Percentiles rank a stretch among this genome's conserved stretches.
Evolutionary conservation across 2,888 invertebrate genomes (phyloP).

Genomic region (Yponomeuta cagnagella): DNA sequence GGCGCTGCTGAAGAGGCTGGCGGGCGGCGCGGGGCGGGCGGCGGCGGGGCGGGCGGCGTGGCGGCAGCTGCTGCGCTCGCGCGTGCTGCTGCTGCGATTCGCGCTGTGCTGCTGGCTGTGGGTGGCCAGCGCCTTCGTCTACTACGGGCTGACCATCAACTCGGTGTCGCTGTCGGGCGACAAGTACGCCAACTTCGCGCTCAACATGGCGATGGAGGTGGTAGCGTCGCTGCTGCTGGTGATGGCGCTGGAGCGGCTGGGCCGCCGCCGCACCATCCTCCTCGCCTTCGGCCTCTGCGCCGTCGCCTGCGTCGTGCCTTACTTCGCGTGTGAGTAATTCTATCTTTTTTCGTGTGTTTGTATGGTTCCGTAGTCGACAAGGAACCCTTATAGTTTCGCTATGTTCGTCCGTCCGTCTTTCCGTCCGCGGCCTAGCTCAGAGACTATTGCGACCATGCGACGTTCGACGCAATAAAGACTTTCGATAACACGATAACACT

Average conservation of each 20-base stretch:
- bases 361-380: background rate
- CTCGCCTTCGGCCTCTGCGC: constrained; percentile 54
- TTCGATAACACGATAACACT: no score
- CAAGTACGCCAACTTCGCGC: constrained; percentile 82
- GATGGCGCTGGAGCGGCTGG: constrained; percentile 63
- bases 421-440: no score
- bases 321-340: constrained; percentile 45
- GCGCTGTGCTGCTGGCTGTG: constrained; percentile 74
- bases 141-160: constrained; percentile 87
- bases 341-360: background rate
- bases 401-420: no score
- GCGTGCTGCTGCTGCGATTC: constrained; percentile 45
- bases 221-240: constrained; percentile 61
- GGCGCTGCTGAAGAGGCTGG: constrained; percentile 37
- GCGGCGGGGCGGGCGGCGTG: constrained; percentile 27
- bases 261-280: constrained; percentile 53
- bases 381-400: no score
- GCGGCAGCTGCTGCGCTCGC: constrained; percentile 41
- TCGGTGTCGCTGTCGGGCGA: constrained; percentile 83
- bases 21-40: constrained; percentile 23
- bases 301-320: constrained; percentile 50
- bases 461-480: no score
- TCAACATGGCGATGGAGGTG: constrained; percentile 65
- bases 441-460: no score
- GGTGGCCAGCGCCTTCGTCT: constrained; percentile 84